A percentile compares a stretch with the other conserved stretches of the same genome.
phyloP scores from a whole-genome alignment of 2,888 invertebrate species.

The Subacronicta megacephala region DNA sequence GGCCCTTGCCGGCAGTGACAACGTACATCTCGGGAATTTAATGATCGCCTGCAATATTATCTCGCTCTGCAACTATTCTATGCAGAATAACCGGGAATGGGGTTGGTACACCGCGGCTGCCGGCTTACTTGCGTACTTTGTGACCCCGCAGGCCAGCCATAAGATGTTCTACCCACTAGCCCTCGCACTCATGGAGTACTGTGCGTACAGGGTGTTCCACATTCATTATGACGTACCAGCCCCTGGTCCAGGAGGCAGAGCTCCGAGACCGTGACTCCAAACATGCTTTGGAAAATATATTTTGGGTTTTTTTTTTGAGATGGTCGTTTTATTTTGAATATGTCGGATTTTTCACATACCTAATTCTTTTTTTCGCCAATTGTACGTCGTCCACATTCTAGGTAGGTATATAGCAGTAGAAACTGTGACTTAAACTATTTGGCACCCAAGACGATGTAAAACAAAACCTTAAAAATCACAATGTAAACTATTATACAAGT shows the following conservation, averaged over 20 bases:
- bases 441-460: no score
- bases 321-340: conserved; percentile 1
- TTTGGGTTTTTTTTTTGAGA: background rate
- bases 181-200: conserved; percentile 76
- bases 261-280: background rate
- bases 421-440: no score
- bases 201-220: conserved; percentile 72
- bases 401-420: no score
- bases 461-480: no score
- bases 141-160: conserved; percentile 57
- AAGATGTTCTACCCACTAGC: conserved; percentile 75
- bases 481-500: no score
- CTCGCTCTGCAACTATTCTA: conserved; percentile 70
- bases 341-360: no score
- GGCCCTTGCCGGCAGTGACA: conserved; percentile 70
- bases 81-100: conserved; percentile 67
- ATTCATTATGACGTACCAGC: conserved; percentile 34
- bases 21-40: conserved; percentile 69
- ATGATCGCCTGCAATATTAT: conserved; percentile 74
- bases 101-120: conserved; percentile 79
- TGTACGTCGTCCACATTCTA: no score
- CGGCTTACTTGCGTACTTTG: conserved; percentile 72
- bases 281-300: conserved; percentile 15
- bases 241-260: background rate
- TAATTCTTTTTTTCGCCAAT: no score